Evolutionary conservation across 2,113 vertebrate genomes (phyloP).

Genomic region (Pseudopodoces humilis): DNA sequence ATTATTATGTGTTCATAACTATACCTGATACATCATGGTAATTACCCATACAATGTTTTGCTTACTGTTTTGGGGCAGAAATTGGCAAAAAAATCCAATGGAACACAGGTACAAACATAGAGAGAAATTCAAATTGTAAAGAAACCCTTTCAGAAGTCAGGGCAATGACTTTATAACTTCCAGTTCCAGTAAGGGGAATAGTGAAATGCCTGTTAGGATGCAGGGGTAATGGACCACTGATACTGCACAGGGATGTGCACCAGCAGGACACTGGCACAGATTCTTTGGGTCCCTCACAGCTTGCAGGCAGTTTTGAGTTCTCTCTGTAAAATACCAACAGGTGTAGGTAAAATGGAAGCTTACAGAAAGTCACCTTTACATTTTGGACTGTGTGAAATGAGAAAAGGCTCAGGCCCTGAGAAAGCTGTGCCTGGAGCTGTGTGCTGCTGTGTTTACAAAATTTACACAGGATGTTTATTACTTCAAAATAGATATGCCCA

Average conservation of each 20-base stretch:
- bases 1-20: background rate
- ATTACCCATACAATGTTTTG: background rate
- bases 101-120: background rate
- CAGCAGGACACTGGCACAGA: background rate
- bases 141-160: background rate
- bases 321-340: background rate
- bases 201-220: background rate
- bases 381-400: background rate
- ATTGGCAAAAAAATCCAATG: background rate
- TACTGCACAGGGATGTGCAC: background rate
- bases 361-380: background rate
- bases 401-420: background rate
- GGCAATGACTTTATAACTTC: background rate
- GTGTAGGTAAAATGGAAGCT: background rate
- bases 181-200: background rate
- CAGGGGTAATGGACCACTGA: fast-evolving
- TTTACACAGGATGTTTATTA: background rate
- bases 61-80: background rate
- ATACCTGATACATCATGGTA: background rate
- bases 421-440: background rate
- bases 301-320: background rate
- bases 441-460: background rate
- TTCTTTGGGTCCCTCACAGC: background rate
- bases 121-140: background rate
- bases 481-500: background rate